Conservation (phyloP, 2,113 vertebrate species). For the Pyrgilauda ruficollis region DNA sequence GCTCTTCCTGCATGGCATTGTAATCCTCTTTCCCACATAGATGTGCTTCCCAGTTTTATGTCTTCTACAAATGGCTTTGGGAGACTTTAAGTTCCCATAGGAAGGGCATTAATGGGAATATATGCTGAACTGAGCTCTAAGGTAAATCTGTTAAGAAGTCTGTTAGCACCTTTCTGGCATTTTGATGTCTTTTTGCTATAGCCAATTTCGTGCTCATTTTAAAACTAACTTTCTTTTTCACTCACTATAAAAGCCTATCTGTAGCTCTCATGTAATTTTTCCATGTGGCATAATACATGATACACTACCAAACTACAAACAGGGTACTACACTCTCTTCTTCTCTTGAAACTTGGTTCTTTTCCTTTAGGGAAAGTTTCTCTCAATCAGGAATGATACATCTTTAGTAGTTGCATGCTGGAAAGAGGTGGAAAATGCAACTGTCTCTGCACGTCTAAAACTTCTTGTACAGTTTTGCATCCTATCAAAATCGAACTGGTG, state of each 20-base stretch:
- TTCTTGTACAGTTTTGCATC: not conserved
- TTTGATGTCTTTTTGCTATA: not conserved
- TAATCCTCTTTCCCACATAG: not conserved
- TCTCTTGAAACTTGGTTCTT: not conserved
- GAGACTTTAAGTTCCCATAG: not conserved
- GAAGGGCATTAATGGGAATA: not conserved
- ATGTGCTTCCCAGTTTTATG: not conserved
- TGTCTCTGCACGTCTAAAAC: not conserved
- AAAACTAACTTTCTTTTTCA: not conserved
- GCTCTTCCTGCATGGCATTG: not conserved
- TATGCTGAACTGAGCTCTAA: not conserved
- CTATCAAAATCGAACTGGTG: not conserved
- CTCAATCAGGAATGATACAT: not conserved
- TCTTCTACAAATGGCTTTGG: not conserved
- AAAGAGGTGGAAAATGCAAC: not conserved
- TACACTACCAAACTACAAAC: not conserved
- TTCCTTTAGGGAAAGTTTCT: not conserved
- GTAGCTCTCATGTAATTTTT: not conserved
- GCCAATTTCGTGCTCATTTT: not conserved
- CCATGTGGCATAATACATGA: not conserved
- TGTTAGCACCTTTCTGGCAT: not conserved
- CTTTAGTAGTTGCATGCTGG: not conserved
- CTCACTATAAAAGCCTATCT: not conserved
- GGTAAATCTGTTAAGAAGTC: not conserved
- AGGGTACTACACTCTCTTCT: not conserved